Evolutionary conservation across 2,888 invertebrate species (phyloP), one percentile per base, ranked within the genome.

Genomic region (Cantharis rufa): DNA sequence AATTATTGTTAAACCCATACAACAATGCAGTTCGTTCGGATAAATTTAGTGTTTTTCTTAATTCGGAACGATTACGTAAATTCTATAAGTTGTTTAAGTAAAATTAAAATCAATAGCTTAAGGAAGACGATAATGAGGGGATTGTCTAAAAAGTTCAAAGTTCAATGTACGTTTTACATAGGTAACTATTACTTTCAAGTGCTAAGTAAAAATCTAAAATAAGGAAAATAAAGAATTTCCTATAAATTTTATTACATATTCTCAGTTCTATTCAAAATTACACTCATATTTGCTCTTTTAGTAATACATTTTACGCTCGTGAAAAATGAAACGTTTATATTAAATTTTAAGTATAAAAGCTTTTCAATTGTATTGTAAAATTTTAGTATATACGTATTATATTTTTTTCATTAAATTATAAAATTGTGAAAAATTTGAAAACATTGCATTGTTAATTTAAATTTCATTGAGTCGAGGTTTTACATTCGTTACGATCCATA

Each of bases 1-100:
- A 71, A 74, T 77, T 78, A 75, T 79, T 78, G 80, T 81, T 81
- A 32, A 32, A 32, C n/a, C n/a, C 4, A 48, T 48, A 7, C 48
- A 7, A 48, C 7, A 48, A n/a, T 9, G n/a, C n/a, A 48, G n/a
- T 48, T 48, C 7, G n/a, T 32, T 32, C n/a, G n/a, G 13, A 32
- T n/a, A n/a, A 48, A n/a, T 48, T n/a, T 48, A 48, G n/a, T n/a
- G 13, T 11, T 32, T 4, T 48, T 48, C 9, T 48, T 2, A 48
- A n/a, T 48, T 48, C 48, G 1, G n/a, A 48, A n/a, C n/a, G 5
- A 48, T n/a, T n/a, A 48, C n/a, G 48, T n/a, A 48, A 48, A 48
- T 48, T 24, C 1, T 24, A 24, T 7, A 21, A 24, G 9, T 24
- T 24, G 24, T 9, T 24, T 24, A 24, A 24, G 24, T 24, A 24